phyloP scores from a whole-genome alignment of 1,140 invertebrate species.

The Meteorus sp. region DNA sequence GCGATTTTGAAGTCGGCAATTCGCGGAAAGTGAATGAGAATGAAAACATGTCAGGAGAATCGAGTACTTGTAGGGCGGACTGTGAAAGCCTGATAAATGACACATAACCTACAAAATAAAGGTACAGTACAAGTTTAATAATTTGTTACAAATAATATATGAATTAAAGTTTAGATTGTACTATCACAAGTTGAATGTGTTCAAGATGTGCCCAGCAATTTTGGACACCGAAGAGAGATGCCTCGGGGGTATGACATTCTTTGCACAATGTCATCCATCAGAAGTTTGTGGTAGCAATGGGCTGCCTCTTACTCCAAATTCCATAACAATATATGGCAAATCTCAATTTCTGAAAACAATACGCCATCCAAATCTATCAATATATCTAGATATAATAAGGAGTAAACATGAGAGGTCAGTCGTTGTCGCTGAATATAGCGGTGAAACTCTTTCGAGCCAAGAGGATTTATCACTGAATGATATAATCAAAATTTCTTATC shows the following conservation, averaged over 20 bases:
- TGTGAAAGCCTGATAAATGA: too few relatives aligned
- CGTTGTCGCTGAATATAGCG: conserved; percentile 84
- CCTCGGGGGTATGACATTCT: conserved; percentile 87
- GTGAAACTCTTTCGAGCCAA: conserved; percentile 62
- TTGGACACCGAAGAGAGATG: conserved; percentile 56
- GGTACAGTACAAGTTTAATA: too few relatives aligned
- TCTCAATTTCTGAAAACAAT: conserved; percentile 83
- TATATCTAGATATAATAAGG: conserved; percentile 88
- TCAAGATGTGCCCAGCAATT: conserved; percentile 52
- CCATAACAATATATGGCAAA: conserved; percentile 88
- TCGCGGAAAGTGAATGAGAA: too few relatives aligned
- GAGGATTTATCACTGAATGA: conserved; percentile 56
- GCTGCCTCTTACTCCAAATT: conserved; percentile 92
- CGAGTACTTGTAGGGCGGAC: too few relatives aligned
- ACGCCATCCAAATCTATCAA: conserved; percentile 79
- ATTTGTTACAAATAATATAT: too few relatives aligned
- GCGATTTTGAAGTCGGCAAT: too few relatives aligned
- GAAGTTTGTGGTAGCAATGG: conserved; percentile 96
- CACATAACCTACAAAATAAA: too few relatives aligned
- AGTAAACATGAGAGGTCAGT: conserved; percentile 94
- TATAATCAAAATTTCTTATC: conserved; percentile 65
- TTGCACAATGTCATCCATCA: conserved; percentile 84
- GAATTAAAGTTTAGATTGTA: too few relatives aligned
- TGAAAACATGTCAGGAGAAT: too few relatives aligned
- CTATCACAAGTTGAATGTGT: too few relatives aligned